Percentiles rank a stretch among this genome's conserved stretches.
Evolutionary conservation across 2,888 invertebrate genomes (phyloP).

Genomic region (Coelinius sp.): DNA sequence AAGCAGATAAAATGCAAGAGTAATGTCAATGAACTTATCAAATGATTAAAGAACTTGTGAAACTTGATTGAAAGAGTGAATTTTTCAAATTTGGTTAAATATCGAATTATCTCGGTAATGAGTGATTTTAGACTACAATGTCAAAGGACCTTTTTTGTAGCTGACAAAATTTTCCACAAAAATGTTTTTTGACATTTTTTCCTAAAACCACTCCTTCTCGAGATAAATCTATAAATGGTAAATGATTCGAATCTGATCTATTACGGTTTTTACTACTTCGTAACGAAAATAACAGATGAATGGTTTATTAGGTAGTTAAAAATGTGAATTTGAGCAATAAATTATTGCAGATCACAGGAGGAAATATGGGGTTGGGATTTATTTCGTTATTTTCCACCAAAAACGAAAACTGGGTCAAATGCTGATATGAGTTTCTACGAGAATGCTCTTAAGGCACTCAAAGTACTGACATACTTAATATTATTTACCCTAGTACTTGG

Average conservation of each 20-base stretch:
- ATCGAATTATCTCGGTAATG: no score
- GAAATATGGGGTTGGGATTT: conserved; percentile 83
- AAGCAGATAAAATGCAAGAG: background rate
- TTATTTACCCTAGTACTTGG: conserved; percentile 79
- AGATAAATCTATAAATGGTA: background rate
- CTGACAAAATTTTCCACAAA: no score
- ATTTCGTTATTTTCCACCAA: conserved; percentile 81
- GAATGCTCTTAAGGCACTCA: conserved; percentile 76
- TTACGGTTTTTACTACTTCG: no score
- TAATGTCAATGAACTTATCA: background rate
- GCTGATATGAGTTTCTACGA: conserved; percentile 77
- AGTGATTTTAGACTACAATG: no score
- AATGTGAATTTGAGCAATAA: background rate
- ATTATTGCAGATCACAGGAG: conserved; percentile 40
- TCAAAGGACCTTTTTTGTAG: no score
- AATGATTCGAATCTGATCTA: no score
- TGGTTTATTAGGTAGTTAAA: background rate
- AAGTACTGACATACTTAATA: conserved; percentile 79
- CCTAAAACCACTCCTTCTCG: no score
- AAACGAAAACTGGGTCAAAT: conserved; percentile 79
- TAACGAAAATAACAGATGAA: no score
- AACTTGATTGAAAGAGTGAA: background rate
- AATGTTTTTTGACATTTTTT: no score
- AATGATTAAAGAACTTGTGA: background rate
- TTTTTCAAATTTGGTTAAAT: no score